Percentiles rank a stretch among this genome's conserved stretches.
Conservation (phyloP, 1,140 invertebrate genomes). For the Drosophila ercepeae region DNA sequence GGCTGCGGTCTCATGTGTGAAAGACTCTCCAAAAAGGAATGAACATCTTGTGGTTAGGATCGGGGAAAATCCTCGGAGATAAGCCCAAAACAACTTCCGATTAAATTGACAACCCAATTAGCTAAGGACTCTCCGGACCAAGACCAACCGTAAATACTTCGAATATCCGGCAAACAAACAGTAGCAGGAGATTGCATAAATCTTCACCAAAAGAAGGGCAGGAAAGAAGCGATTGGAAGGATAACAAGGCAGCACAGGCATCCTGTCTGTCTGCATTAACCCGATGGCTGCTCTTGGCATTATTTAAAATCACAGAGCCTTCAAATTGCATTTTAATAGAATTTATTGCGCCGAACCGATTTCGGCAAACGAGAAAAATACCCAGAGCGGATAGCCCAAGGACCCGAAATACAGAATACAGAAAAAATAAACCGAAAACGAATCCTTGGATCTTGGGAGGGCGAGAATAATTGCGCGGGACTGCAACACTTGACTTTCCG, state of each 20-base stretch:
- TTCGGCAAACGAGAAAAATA: slow-evolving; percentile 33
- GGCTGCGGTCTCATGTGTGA: slow-evolving; percentile 24
- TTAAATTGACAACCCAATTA: slow-evolving; percentile 57
- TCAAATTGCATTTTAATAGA: slow-evolving; percentile 82
- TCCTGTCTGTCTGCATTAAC: slow-evolving; percentile 59
- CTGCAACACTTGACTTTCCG: slow-evolving; percentile 81
- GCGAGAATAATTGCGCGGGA: slow-evolving; percentile 59
- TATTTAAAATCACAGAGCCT: slow-evolving; percentile 81
- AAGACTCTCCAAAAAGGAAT: neutral
- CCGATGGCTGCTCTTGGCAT: slow-evolving; percentile 58
- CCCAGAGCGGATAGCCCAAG: slow-evolving; percentile 13
- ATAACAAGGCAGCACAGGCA: slow-evolving; percentile 43
- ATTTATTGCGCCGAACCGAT: slow-evolving; percentile 77
- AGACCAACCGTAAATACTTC: slow-evolving; percentile 51
- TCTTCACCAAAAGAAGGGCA: slow-evolving; percentile 29
- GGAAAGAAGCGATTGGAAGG: slow-evolving; percentile 27
- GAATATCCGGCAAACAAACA: slow-evolving; percentile 41
- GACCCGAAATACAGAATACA: slow-evolving; percentile 10
- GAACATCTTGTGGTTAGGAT: neutral
- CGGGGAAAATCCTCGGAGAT: slow-evolving; percentile 1
- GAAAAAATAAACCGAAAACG: neutral
- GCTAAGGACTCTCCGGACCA: slow-evolving; percentile 38
- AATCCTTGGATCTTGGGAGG: neutral
- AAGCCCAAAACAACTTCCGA: slow-evolving; percentile 30
- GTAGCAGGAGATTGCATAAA: slow-evolving; percentile 62